These are phyloP conservation scores for Volucella inanis DNA, from an alignment of 2,888 invertebrate genomes.

Conservation along the genomic window DNA sequence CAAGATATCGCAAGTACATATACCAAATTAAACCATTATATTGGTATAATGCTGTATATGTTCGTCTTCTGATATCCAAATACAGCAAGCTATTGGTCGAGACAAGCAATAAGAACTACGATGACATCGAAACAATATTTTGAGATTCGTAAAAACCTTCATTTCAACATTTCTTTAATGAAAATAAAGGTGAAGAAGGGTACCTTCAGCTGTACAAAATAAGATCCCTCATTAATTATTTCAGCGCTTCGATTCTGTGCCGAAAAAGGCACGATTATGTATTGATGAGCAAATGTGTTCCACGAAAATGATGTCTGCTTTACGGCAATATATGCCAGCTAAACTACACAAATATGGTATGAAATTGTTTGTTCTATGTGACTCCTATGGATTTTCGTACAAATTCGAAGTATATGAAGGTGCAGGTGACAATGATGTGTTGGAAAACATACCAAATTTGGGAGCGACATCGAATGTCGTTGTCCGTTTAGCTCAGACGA, in stretches of 20 bases:
- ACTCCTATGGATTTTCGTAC: neutral
- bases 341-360: neutral
- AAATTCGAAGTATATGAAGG: neutral
- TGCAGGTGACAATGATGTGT: neutral
- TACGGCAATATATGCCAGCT: neutral
- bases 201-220: conserved; percentile 15
- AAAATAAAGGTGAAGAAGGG: no score
- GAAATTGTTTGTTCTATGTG: neutral
- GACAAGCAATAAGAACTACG: no score
- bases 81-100: no score
- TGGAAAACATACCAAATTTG: conserved; percentile 9
- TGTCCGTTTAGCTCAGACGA: neutral
- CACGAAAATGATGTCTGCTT: conserved; percentile 1
- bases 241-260: conserved; percentile 7
- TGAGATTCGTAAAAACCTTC: no score
- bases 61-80: no score
- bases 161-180: conserved; percentile 1
- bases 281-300: conserved; percentile 5
- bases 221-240: neutral
- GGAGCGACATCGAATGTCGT: neutral
- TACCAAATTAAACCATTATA: no score
- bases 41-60: no score
- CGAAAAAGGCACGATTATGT: conserved; percentile 9
- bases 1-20: neutral
- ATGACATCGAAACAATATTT: no score